Percentiles rank a stretch among this genome's conserved stretches.
Conservation (phyloP, 2,113 vertebrate species). For the Misgurnus mizolepis region DNA sequence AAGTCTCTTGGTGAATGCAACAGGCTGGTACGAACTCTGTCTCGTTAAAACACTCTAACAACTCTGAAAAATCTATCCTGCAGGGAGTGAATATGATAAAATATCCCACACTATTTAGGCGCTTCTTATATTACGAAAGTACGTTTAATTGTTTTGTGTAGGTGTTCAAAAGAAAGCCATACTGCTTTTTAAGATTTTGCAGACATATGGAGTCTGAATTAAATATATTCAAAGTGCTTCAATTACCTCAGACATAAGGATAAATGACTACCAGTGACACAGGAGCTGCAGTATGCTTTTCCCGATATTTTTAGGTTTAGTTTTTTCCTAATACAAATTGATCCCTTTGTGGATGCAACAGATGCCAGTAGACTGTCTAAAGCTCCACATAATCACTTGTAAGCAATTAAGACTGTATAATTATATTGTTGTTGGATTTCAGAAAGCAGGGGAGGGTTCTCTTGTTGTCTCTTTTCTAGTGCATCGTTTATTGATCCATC, state of each 20-base stretch:
- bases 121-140: neutral
- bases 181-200: neutral
- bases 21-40: neutral
- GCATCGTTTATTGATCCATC: constrained; percentile 37
- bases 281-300: no score
- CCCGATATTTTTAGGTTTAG: neutral
- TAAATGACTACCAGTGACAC: neutral
- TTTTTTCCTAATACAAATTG: constrained; percentile 45
- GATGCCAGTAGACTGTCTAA: constrained; percentile 49
- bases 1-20: neutral
- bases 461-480: constrained; percentile 29
- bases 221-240: neutral
- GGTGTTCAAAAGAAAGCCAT: neutral
- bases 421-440: constrained; percentile 25
- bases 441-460: constrained; percentile 13
- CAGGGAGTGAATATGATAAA: neutral
- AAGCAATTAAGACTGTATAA: constrained; percentile 52
- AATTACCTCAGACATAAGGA: neutral
- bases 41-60: neutral
- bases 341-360: constrained; percentile 52
- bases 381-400: constrained; percentile 49
- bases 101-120: neutral
- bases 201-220: neutral
- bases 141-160: neutral
- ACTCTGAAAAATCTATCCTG: neutral